Conservation (phyloP, 2,888 invertebrate species). For the Agrotis ipsilon region DNA sequence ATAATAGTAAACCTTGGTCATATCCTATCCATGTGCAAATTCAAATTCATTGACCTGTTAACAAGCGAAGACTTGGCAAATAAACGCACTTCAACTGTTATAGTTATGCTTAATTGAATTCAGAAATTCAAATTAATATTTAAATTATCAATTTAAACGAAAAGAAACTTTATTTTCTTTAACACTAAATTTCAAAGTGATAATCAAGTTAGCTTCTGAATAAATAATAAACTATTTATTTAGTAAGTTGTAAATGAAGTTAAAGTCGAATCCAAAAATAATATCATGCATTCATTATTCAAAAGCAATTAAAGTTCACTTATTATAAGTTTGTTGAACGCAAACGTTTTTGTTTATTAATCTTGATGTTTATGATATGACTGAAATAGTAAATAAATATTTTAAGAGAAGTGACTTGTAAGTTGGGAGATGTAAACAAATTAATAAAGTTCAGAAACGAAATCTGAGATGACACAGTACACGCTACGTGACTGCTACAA, state of each 20-base stretch:
- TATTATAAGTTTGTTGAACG: conserved; percentile 39
- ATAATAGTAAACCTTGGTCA: not conserved
- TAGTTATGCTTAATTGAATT: not conserved
- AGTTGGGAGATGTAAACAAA: not conserved
- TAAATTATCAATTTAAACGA: not conserved
- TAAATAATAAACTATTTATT: conserved; percentile 22
- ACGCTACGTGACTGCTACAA: conserved; percentile 7
- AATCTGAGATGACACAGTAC: not conserved
- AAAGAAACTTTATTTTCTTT: conserved; percentile 2
- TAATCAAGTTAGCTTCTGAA: conserved; percentile 22
- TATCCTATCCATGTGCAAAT: not conserved
- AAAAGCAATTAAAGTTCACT: conserved; percentile 47
- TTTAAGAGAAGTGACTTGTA: not conserved
- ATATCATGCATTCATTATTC: conserved; percentile 32
- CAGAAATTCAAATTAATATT: not conserved
- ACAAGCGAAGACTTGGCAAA: not conserved
- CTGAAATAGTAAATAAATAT: conserved; percentile 14
- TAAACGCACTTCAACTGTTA: too few species aligned
- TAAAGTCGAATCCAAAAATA: conserved; percentile 31
- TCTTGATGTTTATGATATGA: conserved; percentile 7
- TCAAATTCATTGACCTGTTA: not conserved
- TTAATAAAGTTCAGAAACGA: not conserved
- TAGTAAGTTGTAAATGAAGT: conserved; percentile 11
- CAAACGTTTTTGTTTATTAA: conserved; percentile 32
- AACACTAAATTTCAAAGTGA: conserved; percentile 14